Conservation (phyloP, 2,113 vertebrate species). For the Anolis sagrei region DNA sequence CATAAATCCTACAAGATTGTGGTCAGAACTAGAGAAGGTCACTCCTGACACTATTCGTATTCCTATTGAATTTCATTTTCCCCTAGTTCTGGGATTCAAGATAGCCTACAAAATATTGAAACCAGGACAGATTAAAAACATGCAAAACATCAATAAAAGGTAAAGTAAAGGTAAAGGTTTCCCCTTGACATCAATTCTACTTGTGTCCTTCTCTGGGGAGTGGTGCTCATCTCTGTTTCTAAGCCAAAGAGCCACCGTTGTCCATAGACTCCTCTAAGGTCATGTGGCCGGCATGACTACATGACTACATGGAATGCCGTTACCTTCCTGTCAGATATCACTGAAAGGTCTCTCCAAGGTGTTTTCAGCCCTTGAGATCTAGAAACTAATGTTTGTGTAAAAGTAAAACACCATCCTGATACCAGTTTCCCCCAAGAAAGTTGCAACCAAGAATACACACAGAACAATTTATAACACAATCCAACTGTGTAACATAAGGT, state of each 20-base stretch:
- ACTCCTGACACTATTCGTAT: neutral
- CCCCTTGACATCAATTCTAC: too few species aligned
- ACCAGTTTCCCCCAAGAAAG: neutral
- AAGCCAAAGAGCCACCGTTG: too few species aligned
- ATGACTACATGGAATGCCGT: too few species aligned
- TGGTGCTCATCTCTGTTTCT: too few species aligned
- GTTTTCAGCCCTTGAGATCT: neutral
- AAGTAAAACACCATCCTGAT: neutral
- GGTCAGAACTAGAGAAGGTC: neutral
- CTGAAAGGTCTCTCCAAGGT: neutral
- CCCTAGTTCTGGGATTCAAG: neutral
- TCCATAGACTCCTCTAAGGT: too few species aligned
- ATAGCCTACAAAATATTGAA: neutral
- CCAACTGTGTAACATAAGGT: neutral
- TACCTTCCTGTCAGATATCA: too few species aligned
- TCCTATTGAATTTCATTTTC: neutral
- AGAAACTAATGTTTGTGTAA: neutral
- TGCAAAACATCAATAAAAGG: too few species aligned
- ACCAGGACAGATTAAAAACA: too few species aligned
- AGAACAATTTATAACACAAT: neutral
- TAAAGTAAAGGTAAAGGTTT: too few species aligned
- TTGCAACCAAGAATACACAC: neutral
- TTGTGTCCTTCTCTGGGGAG: too few species aligned
- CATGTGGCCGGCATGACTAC: too few species aligned
- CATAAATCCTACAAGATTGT: neutral